Evolutionary conservation across 2,113 vertebrate species (phyloP), one percentile per base, ranked within the genome.

Genomic region (Sylvia atricapilla): DNA sequence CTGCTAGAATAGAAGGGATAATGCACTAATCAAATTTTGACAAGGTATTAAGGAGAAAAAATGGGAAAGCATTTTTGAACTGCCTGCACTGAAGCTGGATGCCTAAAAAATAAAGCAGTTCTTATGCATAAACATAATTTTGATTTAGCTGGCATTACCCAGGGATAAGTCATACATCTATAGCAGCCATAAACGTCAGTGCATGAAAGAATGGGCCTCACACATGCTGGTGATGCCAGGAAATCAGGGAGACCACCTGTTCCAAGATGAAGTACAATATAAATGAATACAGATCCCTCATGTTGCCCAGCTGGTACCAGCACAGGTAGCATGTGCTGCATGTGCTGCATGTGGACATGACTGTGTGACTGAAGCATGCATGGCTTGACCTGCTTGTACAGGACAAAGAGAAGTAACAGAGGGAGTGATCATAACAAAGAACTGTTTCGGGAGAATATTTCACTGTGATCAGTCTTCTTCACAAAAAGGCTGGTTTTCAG

Each of bases 1-100:
- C 62, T 79, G 35, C 39, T 90, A 59, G 70, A 80, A 70, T 20
- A 73, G 55, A 66, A 90, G 27, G 50, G 60, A 77, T 90, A 87
- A 94, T n/a, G 59, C 46, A 43, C 50, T 83, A 55, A 95, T 94
- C 78, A 88, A 91, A 70, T 70, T 88, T 50, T 90, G 89, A 88
- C 87, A 77, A 87, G 49, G 39, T 80, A 83, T 93, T 91, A 93
- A 91, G 56, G 35, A 88, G 59, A 67, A 82, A 95, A 92, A 77
- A 93, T 83, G 39, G 59, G 39, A 80, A 94, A n/a, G 24, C 30
- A 37, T 80, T 94, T 91, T 67, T 80, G 10, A 90, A 17, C 93
- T 93, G 75, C 60, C 55, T 91, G 87, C 55, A 33, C 67, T 59
- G 84, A 94, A 77, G 59, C 60, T 72, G 68, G 27, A n/a, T 94